Percentiles rank a stretch among this genome's conserved stretches.
Conservation (phyloP, 2,888 invertebrate species). For the Azorinus chamasolen region DNA sequence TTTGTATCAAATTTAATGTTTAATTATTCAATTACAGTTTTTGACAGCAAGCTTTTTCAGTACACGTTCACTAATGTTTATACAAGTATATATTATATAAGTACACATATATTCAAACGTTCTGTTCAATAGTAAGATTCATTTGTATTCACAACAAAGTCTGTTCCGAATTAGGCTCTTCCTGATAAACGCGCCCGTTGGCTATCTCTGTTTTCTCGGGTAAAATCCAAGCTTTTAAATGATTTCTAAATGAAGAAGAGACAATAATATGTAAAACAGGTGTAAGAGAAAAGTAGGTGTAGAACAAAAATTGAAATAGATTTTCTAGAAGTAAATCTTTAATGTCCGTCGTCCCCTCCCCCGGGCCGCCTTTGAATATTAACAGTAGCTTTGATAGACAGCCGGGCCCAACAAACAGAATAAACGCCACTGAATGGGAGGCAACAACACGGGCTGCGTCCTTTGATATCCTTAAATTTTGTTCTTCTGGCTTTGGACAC, state of each 20-base stretch:
- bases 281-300: slow-evolving; percentile 73
- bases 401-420: slow-evolving; percentile 71
- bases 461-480: slow-evolving; percentile 43
- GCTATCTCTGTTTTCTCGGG: slow-evolving; percentile 26
- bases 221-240: slow-evolving; percentile 38
- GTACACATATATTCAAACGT: no score
- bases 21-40: no score
- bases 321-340: slow-evolving; percentile 69
- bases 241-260: slow-evolving; percentile 56
- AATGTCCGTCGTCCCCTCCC: slow-evolving; percentile 34
- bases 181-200: slow-evolving; percentile 11
- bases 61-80: no score
- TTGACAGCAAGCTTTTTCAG: no score
- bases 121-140: no score
- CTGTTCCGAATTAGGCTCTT: slow-evolving; percentile 35
- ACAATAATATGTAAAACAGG: slow-evolving; percentile 68
- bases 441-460: slow-evolving; percentile 68
- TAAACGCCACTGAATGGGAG: slow-evolving; percentile 67
- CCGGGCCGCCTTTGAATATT: slow-evolving; percentile 54
- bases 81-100: no score
- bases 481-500: slow-evolving; percentile 18
- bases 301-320: slow-evolving; percentile 73
- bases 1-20: no score
- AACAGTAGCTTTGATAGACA: slow-evolving; percentile 69
- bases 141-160: slow-evolving; percentile 27